Conservation (phyloP, 2,888 invertebrate genomes). For the Orthosia gracilis region DNA sequence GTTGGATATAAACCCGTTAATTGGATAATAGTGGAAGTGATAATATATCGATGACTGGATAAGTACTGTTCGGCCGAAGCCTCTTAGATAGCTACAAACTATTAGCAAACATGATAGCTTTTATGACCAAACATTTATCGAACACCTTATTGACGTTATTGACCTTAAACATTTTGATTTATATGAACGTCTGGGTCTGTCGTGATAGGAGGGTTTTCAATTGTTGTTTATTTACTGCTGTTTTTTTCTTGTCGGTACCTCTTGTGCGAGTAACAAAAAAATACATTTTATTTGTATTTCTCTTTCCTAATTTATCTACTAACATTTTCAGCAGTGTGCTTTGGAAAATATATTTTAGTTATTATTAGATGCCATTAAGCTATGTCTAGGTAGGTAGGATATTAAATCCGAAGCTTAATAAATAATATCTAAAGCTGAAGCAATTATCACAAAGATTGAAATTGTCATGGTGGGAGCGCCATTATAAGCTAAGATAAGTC, state of each 20-base stretch:
- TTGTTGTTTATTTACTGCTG: too few relatives aligned
- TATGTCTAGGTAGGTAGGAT: too few relatives aligned
- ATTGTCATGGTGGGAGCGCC: slow-evolving; percentile 15
- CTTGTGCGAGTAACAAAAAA: too few relatives aligned
- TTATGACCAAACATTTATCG: slow-evolving; percentile 68
- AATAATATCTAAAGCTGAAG: not conserved
- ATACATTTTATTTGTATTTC: too few relatives aligned
- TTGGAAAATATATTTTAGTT: too few relatives aligned
- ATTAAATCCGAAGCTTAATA: too few relatives aligned
- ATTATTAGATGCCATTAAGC: too few relatives aligned
- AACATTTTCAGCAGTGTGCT: too few relatives aligned
- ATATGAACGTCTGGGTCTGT: not conserved
- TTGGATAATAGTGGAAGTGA: slow-evolving; percentile 72
- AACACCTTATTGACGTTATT: slow-evolving; percentile 38
- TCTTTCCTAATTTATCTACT: too few relatives aligned
- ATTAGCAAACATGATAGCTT: slow-evolving; percentile 68
- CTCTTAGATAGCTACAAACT: slow-evolving; percentile 57
- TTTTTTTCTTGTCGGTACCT: too few relatives aligned
- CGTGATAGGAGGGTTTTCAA: not conserved
- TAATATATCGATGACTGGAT: slow-evolving; percentile 49
- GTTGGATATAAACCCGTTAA: slow-evolving; percentile 73
- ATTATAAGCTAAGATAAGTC: slow-evolving; percentile 23
- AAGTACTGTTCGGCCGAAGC: slow-evolving; percentile 32
- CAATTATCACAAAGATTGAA: slow-evolving; percentile 20
- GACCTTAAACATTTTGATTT: slow-evolving; percentile 40